Percentiles rank a stretch among this genome's conserved stretches.
Conservation (phyloP, 2,888 invertebrate genomes). For the Antheraea yamamai region DNA sequence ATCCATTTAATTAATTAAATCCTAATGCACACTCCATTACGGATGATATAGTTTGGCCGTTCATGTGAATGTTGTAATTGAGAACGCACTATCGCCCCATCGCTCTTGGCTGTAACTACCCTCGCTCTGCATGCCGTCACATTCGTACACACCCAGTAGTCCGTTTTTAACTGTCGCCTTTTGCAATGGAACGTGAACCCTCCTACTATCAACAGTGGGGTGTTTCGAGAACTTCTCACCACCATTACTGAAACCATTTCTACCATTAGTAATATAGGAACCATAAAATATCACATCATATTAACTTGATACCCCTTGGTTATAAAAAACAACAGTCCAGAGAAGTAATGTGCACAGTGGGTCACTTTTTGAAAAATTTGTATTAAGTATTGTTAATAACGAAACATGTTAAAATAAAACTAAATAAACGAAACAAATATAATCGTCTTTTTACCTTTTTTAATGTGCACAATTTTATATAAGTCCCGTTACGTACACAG, state of each 20-base stretch:
- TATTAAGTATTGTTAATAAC: not conserved
- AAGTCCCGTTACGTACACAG: constrained; percentile 8
- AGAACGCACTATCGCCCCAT: not conserved
- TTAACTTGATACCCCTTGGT: not conserved
- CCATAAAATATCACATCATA: not conserved
- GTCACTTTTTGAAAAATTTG: not conserved
- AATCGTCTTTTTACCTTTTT: not conserved
- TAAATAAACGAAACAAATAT: not conserved
- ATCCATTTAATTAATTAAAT: not conserved
- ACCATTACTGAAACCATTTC: constrained; percentile 10
- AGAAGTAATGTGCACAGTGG: too few relatives aligned
- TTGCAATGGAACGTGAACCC: constrained; percentile 3
- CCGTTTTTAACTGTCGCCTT: not conserved
- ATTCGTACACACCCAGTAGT: constrained; percentile 10
- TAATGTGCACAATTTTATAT: constrained; percentile 11
- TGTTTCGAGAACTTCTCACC: constrained; percentile 3
- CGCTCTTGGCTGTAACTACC: not conserved
- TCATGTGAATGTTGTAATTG: not conserved
- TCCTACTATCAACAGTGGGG: not conserved
- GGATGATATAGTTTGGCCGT: not conserved
- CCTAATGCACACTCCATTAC: constrained; percentile 4
- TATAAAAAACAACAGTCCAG: not conserved
- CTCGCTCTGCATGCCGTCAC: not conserved
- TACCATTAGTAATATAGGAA: not conserved
- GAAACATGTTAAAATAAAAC: not conserved